Evolutionary conservation across 2,113 vertebrate genomes (phyloP).

Genomic region (Notarius quadriscutis): DNA sequence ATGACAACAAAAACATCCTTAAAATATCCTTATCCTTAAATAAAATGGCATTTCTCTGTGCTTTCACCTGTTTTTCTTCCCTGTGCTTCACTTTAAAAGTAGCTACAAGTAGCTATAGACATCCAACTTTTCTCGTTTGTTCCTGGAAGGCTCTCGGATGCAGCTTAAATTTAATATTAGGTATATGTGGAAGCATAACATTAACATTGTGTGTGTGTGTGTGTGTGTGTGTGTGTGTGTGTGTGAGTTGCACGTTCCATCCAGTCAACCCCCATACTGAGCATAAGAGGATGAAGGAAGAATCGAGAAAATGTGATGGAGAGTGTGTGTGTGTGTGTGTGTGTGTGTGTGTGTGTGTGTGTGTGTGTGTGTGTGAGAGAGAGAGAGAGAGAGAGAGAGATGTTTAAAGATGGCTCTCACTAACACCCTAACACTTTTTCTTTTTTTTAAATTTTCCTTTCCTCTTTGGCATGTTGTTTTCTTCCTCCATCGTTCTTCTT

Average conservation of each 20-base stretch:
- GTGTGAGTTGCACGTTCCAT: no score
- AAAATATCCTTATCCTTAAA: neutral
- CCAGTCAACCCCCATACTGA: no score
- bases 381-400: conserved; percentile 32
- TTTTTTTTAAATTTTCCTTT: conserved; percentile 46
- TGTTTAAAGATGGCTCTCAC: conserved; percentile 66
- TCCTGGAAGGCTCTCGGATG: neutral
- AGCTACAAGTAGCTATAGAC: neutral
- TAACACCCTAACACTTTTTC: conserved; percentile 61
- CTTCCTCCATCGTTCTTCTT: conserved; percentile 57
- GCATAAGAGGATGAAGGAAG: no score
- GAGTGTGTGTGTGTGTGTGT: no score
- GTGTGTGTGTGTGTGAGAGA: no score
- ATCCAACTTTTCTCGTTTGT: neutral
- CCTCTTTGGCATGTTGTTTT: conserved; percentile 37
- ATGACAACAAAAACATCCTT: no score
- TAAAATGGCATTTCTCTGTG: neutral
- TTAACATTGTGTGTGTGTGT: neutral
- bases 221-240: conserved; percentile 5
- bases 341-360: no score
- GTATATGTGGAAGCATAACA: neutral
- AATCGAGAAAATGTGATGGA: no score
- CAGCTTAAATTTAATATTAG: neutral
- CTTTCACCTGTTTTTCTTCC: neutral
- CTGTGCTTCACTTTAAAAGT: neutral